Conservation (phyloP, 2,888 invertebrate species). For the Spodoptera exigua region DNA sequence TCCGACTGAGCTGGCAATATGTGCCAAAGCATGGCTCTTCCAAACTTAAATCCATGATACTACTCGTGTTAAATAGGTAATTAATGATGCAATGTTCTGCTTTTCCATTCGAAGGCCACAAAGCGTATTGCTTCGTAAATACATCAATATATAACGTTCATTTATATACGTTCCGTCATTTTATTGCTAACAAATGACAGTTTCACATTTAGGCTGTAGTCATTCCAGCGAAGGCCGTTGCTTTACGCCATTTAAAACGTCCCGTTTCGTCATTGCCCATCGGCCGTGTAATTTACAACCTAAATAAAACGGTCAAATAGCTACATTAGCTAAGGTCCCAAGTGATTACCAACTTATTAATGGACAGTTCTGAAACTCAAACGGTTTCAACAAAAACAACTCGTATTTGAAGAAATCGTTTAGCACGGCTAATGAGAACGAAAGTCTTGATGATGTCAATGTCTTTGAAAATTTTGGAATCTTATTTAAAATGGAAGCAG, state of each 20-base stretch:
- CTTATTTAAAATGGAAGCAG: too few relatives aligned
- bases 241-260: constrained; percentile 24
- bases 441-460: too few relatives aligned
- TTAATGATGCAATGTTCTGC: too few relatives aligned
- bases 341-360: constrained; percentile 37
- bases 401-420: too few relatives aligned
- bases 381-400: constrained; percentile 7
- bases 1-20: too few relatives aligned
- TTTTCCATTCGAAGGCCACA: too few relatives aligned
- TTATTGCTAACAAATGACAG: constrained; percentile 12
- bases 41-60: too few relatives aligned
- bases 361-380: constrained; percentile 28
- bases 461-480: too few relatives aligned
- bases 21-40: too few relatives aligned
- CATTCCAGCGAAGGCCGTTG: constrained; percentile 1
- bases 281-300: constrained; percentile 30
- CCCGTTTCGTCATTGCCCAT: constrained; percentile 21
- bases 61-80: too few relatives aligned
- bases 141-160: constrained; percentile 1
- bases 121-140: too few relatives aligned
- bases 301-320: constrained; percentile 48
- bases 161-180: constrained; percentile 1
- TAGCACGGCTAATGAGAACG: too few relatives aligned
- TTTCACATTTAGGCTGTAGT: constrained; percentile 22
- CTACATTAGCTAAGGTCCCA: constrained; percentile 36